Evolutionary conservation across 2,888 invertebrate genomes (phyloP).

Genomic region (Masnerella sp.): DNA sequence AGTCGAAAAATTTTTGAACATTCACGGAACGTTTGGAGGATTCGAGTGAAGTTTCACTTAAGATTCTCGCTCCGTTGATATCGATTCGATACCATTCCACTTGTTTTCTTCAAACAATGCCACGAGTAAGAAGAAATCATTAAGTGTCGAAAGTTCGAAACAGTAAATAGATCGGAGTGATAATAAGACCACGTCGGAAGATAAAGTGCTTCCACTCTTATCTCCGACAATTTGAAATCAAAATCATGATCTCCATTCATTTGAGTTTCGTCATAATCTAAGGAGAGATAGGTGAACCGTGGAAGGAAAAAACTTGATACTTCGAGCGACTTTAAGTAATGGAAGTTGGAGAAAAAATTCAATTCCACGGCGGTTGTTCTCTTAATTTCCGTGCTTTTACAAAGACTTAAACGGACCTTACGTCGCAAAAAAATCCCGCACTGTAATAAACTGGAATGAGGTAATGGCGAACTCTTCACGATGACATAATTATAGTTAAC

Average conservation of each 20-base stretch:
- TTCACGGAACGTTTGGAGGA: too few species aligned
- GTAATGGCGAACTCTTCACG: not conserved
- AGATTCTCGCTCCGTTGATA: too few species aligned
- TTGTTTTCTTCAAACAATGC: conserved; percentile 3
- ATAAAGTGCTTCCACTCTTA: not conserved
- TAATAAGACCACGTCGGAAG: conserved; percentile 8
- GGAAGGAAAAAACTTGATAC: too few species aligned
- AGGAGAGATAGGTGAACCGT: too few species aligned
- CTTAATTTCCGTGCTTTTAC: too few species aligned
- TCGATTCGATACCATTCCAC: not conserved
- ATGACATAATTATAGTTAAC: conserved; percentile 25
- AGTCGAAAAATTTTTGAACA: too few species aligned
- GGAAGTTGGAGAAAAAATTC: not conserved
- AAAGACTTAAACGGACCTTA: too few species aligned
- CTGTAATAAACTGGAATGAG: not conserved
- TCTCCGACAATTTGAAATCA: conserved; percentile 6
- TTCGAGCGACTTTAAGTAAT: too few species aligned
- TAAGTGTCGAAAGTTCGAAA: conserved; percentile 17
- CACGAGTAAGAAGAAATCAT: conserved; percentile 13
- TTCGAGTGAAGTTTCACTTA: too few species aligned
- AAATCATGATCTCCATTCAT: conserved; percentile 5
- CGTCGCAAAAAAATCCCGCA: too few species aligned
- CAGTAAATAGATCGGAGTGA: not conserved
- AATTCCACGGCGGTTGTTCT: too few species aligned
- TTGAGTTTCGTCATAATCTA: not conserved